A percentile compares a stretch with the other conserved stretches of the same genome.
These are phyloP conservation scores for Zygaena filipendulae DNA, from an alignment of 2,888 invertebrate genomes.

Conservation along the genomic window DNA sequence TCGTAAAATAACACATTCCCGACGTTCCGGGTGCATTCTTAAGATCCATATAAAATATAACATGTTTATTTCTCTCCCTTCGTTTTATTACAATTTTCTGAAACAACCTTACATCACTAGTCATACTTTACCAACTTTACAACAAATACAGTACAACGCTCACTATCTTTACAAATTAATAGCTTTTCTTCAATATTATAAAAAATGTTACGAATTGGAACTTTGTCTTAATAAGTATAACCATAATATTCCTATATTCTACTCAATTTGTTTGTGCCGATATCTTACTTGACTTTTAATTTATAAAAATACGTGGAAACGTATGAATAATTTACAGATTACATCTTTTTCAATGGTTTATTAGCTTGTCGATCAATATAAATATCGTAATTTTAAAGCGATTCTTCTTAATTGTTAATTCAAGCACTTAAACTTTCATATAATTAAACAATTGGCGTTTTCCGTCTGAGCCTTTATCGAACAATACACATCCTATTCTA, in stretches of 20 bases:
- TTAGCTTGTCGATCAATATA: too few species aligned
- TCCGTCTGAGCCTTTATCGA: conserved; percentile 47
- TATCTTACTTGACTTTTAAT: conserved; percentile 53
- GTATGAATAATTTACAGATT: conserved; percentile 42
- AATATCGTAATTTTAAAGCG: conserved; percentile 40
- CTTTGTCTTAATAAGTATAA: conserved; percentile 35
- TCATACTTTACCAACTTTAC: conserved; percentile 53
- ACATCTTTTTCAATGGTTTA: conserved; percentile 50
- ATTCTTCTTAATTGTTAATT: conserved; percentile 39
- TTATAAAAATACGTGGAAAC: conserved; percentile 61
- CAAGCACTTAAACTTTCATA: conserved; percentile 56
- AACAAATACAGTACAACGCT: conserved; percentile 63
- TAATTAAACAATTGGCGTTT: conserved; percentile 53
- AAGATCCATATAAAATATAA: conserved; percentile 62
- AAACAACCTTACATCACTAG: conserved; percentile 57
- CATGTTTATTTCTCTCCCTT: conserved; percentile 45
- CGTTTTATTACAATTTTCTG: conserved; percentile 67
- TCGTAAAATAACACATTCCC: conserved; percentile 59
- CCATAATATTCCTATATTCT: conserved; percentile 39
- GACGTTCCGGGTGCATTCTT: conserved; percentile 34
- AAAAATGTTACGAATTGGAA: conserved; percentile 54
- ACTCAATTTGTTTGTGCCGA: conserved; percentile 47
- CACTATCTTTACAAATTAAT: conserved; percentile 54
- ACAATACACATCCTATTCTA: too few species aligned
- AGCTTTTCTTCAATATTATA: conserved; percentile 43